Conservation (phyloP, 2,797 vertebrate species). For the Myiotriccus ornatus region DNA sequence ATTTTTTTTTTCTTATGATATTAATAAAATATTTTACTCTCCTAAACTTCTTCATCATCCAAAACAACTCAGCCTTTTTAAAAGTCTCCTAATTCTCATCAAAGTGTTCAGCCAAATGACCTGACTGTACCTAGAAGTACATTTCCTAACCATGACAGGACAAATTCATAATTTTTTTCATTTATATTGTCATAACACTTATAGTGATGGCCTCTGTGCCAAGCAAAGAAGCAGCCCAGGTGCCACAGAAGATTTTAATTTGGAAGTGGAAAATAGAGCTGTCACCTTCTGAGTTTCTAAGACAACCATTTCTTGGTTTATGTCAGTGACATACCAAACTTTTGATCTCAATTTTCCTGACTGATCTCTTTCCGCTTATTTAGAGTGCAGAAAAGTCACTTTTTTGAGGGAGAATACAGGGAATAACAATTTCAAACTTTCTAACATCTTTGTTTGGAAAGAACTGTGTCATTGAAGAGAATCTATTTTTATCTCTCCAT, state of each 20-base stretch:
- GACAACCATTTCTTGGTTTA: neutral
- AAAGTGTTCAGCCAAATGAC: neutral
- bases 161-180: neutral
- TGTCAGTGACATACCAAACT: neutral
- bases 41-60: neutral
- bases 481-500: neutral
- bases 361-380: neutral
- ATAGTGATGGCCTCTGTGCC: neutral
- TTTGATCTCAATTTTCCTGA: neutral
- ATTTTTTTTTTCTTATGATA: neutral
- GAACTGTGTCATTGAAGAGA: neutral
- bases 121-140: neutral
- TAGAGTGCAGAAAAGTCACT: neutral
- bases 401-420: neutral
- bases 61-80: neutral
- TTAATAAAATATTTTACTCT: neutral
- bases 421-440: neutral
- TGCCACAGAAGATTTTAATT: neutral
- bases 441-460: neutral
- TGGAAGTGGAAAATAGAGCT: neutral
- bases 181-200: neutral
- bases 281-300: neutral
- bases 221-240: neutral
- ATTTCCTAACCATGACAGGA: neutral
- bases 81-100: neutral